These are phyloP conservation scores for Sialia sialis DNA, from an alignment of 2,113 vertebrate species.

Conservation along the genomic window DNA sequence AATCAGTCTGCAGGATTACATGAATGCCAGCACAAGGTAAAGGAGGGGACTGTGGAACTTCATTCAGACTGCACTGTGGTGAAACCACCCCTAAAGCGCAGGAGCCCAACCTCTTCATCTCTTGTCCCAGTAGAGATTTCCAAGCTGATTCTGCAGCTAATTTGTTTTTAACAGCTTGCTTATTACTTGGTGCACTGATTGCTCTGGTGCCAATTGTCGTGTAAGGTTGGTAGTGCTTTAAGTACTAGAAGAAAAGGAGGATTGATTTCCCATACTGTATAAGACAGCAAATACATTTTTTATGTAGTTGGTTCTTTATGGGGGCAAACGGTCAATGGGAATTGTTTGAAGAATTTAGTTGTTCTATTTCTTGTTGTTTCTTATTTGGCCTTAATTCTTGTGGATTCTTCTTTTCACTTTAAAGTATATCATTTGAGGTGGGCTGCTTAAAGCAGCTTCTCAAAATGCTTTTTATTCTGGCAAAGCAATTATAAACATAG, in stretches of 20 bases:
- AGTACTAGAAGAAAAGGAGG: background rate
- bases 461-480: background rate
- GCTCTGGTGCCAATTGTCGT: background rate
- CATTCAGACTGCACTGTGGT: background rate
- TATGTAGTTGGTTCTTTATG: background rate
- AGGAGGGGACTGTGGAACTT: background rate
- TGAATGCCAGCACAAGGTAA: background rate
- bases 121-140: background rate
- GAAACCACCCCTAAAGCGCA: background rate
- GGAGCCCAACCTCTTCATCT: background rate
- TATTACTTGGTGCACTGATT: background rate
- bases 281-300: background rate
- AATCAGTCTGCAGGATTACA: background rate
- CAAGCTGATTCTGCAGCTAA: background rate
- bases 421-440: background rate
- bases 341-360: background rate
- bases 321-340: background rate
- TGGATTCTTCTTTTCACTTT: background rate
- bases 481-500: background rate
- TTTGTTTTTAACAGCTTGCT: slow-evolving; percentile 1
- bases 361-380: background rate
- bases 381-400: background rate
- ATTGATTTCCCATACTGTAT: background rate
- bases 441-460: background rate
- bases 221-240: background rate